Percentiles rank a stretch among this genome's conserved stretches.
phyloP scores from a whole-genome alignment of 2,888 invertebrate species.

The Drosophila suboccidentalis region DNA sequence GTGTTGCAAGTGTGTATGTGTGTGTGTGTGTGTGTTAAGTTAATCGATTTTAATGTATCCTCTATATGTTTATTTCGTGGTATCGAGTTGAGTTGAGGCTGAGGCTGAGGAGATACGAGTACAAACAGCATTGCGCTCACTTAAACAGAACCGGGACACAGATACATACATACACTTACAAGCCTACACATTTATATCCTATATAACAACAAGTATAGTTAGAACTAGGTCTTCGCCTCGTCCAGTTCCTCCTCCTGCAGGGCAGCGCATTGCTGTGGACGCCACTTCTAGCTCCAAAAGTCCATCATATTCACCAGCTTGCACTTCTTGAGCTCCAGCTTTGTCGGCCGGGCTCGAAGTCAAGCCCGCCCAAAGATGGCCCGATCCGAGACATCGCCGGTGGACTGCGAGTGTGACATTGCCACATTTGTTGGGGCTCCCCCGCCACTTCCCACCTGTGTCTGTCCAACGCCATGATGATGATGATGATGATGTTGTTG shows the following conservation, averaged over 20 bases:
- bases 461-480: conserved; percentile 39
- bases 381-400: conserved; percentile 87
- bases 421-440: conserved; percentile 61
- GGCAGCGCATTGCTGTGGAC: conserved; percentile 69
- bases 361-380: conserved; percentile 89
- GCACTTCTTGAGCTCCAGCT: conserved; percentile 85
- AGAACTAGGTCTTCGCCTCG: conserved; percentile 29
- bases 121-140: conserved; percentile 58
- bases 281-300: conserved; percentile 86
- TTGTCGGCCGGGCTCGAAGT: conserved; percentile 85
- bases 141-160: conserved; percentile 24
- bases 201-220: conserved; percentile 59
- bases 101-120: conserved; percentile 11
- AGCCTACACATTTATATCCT: conserved; percentile 49
- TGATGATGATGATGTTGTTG: conserved; percentile 76
- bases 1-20: conserved; percentile 48
- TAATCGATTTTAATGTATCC: conserved; percentile 22
- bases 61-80: conserved; percentile 19
- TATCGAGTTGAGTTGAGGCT: conserved; percentile 7
- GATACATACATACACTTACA: conserved; percentile 42
- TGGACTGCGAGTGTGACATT: conserved; percentile 89
- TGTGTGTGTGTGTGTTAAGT: conserved; percentile 14
- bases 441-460: not conserved
- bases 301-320: conserved; percentile 86
- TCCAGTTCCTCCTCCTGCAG: conserved; percentile 64